phyloP scores from a whole-genome alignment of 2,797 vertebrate species.

The Coregonus ussuriensis region DNA sequence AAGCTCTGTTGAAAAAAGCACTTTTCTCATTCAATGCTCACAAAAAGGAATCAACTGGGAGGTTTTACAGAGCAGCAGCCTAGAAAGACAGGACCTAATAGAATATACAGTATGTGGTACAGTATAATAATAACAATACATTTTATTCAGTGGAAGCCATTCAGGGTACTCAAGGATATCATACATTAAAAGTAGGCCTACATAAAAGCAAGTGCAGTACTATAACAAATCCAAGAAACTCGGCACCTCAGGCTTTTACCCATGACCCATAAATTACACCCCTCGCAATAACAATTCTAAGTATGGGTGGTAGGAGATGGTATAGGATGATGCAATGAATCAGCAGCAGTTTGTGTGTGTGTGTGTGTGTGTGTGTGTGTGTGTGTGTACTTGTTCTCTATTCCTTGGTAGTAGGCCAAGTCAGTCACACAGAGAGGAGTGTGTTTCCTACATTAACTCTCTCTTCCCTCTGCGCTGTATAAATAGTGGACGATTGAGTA shows the following conservation, averaged over 20 bases:
- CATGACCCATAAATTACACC: constrained; percentile 48
- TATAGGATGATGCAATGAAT: constrained; percentile 41
- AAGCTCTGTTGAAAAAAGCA: no score
- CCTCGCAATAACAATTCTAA: constrained; percentile 35
- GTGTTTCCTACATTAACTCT: constrained; percentile 72
- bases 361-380: background rate
- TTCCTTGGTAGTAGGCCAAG: background rate
- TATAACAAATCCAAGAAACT: constrained; percentile 28
- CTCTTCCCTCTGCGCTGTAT: constrained; percentile 73
- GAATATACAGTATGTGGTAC: background rate
- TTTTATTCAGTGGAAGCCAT: no score
- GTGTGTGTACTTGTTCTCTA: background rate
- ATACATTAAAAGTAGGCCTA: no score
- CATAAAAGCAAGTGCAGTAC: no score
- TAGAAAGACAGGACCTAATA: background rate
- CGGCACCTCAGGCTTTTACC: constrained; percentile 6
- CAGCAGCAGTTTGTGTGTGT: constrained; percentile 7
- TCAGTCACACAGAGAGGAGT: constrained; percentile 42
- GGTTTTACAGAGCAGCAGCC: background rate
- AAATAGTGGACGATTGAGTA: constrained; percentile 79
- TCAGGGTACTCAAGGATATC: no score
- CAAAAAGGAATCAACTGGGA: background rate
- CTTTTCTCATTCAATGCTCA: background rate
- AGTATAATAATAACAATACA: no score
- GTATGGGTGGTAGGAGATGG: constrained; percentile 44